These are phyloP conservation scores for Astyanax mexicanus DNA, from an alignment of 2,797 vertebrate species.

Conservation along the genomic window DNA sequence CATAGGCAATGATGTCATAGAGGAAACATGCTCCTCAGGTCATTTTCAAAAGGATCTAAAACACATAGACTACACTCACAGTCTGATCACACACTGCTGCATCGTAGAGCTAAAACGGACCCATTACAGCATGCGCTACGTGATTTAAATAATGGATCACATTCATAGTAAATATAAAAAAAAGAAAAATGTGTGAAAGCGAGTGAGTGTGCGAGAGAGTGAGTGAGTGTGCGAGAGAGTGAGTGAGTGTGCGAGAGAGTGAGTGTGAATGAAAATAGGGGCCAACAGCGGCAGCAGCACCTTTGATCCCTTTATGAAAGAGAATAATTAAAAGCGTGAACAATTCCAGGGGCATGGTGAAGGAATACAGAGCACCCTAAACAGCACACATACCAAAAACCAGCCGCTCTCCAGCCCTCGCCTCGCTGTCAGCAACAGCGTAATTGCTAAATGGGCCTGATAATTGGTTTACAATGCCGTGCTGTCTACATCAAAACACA, in stretches of 20 bases:
- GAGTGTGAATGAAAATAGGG: constrained; percentile 71
- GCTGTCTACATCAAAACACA: constrained; percentile 48
- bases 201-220: too few relatives aligned
- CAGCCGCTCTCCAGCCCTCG: constrained; percentile 50
- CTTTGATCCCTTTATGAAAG: constrained; percentile 85
- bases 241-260: constrained; percentile 54
- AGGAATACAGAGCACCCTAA: constrained; percentile 76
- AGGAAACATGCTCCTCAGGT: neutral
- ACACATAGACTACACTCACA: constrained; percentile 23
- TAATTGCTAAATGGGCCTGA: constrained; percentile 62
- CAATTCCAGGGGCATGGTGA: constrained; percentile 72
- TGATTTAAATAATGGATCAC: constrained; percentile 57
- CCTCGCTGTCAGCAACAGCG: constrained; percentile 41
- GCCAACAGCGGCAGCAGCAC: constrained; percentile 70
- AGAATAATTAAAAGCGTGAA: constrained; percentile 84
- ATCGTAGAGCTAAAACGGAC: constrained; percentile 48
- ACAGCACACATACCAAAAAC: constrained; percentile 61
- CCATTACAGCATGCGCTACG: constrained; percentile 45
- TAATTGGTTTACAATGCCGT: constrained; percentile 57
- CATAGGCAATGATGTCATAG: neutral
- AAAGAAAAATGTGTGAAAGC: constrained; percentile 33
- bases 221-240: constrained; percentile 57
- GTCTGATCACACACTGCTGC: constrained; percentile 43
- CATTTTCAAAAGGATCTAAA: constrained; percentile 7
- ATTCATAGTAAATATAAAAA: constrained; percentile 48